Percentiles rank a stretch among this genome's conserved stretches.
Evolutionary conservation across 1,140 invertebrate genomes (phyloP).

Genomic region (Drosophila fuyamai): DNA sequence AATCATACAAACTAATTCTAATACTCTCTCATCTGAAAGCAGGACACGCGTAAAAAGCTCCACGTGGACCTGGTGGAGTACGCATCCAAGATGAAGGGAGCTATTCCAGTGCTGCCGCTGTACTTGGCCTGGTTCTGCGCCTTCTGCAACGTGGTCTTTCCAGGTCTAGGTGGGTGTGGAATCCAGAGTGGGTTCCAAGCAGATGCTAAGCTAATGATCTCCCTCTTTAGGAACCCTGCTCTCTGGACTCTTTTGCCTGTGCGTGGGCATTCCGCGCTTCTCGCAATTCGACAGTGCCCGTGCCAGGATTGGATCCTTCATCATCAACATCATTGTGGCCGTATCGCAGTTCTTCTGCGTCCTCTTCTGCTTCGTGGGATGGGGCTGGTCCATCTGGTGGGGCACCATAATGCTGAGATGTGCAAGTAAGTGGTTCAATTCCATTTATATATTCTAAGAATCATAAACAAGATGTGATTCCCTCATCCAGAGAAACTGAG

Average conservation of each 20-base stretch:
- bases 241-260: constrained; percentile 94
- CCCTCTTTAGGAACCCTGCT: constrained; percentile 90
- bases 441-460: no score
- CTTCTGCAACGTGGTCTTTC: constrained; percentile 93
- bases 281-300: constrained; percentile 89
- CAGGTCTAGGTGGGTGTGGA: constrained; percentile 92
- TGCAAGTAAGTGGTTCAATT: constrained; percentile 90
- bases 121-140: constrained; percentile 94
- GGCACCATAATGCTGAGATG: constrained; percentile 94
- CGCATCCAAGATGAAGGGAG: constrained; percentile 93
- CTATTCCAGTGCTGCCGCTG: constrained; percentile 94
- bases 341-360: constrained; percentile 95
- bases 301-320: constrained; percentile 90
- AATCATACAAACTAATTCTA: not conserved
- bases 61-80: constrained; percentile 91
- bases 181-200: not conserved
- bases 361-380: constrained; percentile 97
- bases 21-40: not conserved
- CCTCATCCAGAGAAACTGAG: constrained; percentile 69
- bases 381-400: constrained; percentile 99
- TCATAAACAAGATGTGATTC: not conserved
- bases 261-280: constrained; percentile 94
- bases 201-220: constrained; percentile 17
- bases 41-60: constrained; percentile 93
- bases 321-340: constrained; percentile 94